phyloP scores from a whole-genome alignment of 2,888 invertebrate genomes.

The Aporophyla lueneburgensis region DNA sequence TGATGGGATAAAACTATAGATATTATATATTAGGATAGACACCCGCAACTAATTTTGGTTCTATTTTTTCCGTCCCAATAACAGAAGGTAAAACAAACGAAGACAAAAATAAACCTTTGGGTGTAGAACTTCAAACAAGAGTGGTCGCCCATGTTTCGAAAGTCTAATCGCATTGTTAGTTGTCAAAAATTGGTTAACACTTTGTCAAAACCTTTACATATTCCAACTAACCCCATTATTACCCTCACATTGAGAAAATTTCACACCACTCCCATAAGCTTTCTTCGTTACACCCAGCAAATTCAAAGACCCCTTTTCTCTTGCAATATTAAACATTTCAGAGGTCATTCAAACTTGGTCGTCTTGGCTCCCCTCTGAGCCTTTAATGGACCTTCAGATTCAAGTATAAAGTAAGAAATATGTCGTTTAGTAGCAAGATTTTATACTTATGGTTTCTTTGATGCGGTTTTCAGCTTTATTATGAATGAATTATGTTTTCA shows the following conservation, averaged over 20 bases:
- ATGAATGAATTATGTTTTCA: conserved; percentile 20
- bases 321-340: neutral
- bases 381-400: conserved; percentile 78
- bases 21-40: no score
- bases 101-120: neutral
- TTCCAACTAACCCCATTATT: conserved; percentile 31
- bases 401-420: conserved; percentile 74
- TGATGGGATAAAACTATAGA: no score
- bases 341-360: conserved; percentile 45
- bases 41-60: no score
- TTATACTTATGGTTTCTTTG: conserved; percentile 32
- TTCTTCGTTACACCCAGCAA: conserved; percentile 35
- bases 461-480: conserved; percentile 26
- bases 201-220: conserved; percentile 10
- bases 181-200: neutral
- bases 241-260: conserved; percentile 35
- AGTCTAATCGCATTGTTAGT: neutral
- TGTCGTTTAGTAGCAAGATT: conserved; percentile 63
- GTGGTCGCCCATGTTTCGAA: neutral
- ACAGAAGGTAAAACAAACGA: no score
- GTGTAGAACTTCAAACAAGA: neutral
- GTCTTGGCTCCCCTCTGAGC: conserved; percentile 66
- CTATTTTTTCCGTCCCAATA: no score
- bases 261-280: conserved; percentile 29
- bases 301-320: conserved; percentile 4